Evolutionary conservation across 2,113 vertebrate genomes (phyloP), one percentile per base, ranked within the genome.

Genomic region (Notothenia rossii): DNA sequence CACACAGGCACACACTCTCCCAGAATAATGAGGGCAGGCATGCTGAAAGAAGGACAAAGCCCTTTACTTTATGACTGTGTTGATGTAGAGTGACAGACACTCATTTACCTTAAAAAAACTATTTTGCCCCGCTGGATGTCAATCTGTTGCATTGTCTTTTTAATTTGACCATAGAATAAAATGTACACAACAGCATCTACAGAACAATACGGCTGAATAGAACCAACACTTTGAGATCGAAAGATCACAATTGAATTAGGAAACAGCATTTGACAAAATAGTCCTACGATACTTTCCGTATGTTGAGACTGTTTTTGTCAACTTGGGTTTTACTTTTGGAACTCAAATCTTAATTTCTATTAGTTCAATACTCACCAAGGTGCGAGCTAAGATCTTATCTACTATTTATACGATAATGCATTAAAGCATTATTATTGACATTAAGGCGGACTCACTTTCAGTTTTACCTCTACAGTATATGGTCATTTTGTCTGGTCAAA

Each of bases 1-100:
- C 48, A 63, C 69, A 65, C 54, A 49, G 54, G 75, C 46, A 63
- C 53, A 15, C 20, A 79, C 70, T 75, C 56, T 67, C 17, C 22
- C 77, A 64, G 15, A 46, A 82, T 87, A 94, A 93, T 94, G 92
- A 88, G 91, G 79, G 82, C 93, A 91, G 84, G 77, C 92, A 89
- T 83, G 89, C 90, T 86, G 88, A 94, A 90, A 86, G 56, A 40
- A 36, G 54, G 77, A 90, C 86, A 85, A 88, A 81, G 67, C 46
- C 43, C 3, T 49, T 80, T 75, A 58, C 73, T 74, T 62, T 12
- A 40, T 51, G 56, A 72, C 43, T 2, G 50, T 14, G 40, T n/a
- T 83, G 83, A 89, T 83, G 51, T 13, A 74, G 76, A 73, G 72
- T 79, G 82, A 83, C 82, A 85, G 72, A 73, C 12, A 46, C 79